phyloP scores from a whole-genome alignment of 2,797 vertebrate genomes.

The Luscinia luscinia region DNA sequence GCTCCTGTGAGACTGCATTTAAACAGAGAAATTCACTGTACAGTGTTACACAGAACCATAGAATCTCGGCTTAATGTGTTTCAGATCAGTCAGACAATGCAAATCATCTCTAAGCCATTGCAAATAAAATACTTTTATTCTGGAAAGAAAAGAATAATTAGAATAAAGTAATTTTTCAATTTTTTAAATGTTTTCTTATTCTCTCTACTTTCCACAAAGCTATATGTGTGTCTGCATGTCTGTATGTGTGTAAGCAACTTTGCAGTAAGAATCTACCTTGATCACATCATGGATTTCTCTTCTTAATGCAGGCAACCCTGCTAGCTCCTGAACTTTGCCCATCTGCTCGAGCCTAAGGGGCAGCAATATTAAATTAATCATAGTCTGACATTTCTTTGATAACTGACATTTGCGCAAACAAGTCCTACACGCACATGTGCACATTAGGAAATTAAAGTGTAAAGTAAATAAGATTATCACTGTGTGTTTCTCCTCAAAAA shows the following conservation, averaged over 20 bases:
- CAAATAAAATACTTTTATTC: not conserved
- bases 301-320: not conserved
- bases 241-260: not conserved
- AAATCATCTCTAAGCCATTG: not conserved
- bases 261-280: not conserved
- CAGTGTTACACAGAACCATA: not conserved
- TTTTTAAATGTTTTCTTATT: not conserved
- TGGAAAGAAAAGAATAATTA: not conserved
- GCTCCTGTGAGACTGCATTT: not conserved
- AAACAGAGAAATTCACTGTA: not conserved
- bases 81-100: not conserved
- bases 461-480: conserved; percentile 60
- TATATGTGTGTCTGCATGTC: not conserved
- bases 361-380: conserved; percentile 8
- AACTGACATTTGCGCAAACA: conserved; percentile 39
- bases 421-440: conserved; percentile 6
- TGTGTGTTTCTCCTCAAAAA: conserved; percentile 57
- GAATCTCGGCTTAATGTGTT: not conserved
- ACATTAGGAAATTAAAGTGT: conserved; percentile 62
- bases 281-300: not conserved
- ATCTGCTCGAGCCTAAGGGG: not conserved
- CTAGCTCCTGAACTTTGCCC: conserved; percentile 5
- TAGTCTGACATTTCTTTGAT: conserved; percentile 39
- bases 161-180: not conserved
- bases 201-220: not conserved